Percentiles rank a stretch among this genome's conserved stretches.
phyloP scores from a whole-genome alignment of 2,888 invertebrate species.

The Syritta pipiens region DNA sequence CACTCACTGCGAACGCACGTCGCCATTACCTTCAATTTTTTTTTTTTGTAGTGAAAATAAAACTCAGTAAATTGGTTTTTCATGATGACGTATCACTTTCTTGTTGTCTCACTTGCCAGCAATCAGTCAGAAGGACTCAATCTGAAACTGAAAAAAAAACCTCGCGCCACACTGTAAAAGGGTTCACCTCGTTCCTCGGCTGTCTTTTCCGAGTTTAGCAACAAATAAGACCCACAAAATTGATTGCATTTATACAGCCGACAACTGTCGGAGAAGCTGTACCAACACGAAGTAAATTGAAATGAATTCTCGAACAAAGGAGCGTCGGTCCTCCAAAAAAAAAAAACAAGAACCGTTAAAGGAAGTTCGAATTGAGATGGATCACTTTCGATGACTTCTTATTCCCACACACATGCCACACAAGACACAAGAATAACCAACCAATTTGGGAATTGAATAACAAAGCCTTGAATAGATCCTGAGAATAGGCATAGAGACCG shows the following conservation, averaged over 20 bases:
- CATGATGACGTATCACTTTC: slow-evolving; percentile 74
- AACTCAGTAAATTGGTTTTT: slow-evolving; percentile 72
- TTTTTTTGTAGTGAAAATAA: slow-evolving; percentile 33
- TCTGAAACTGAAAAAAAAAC: too few relatives aligned
- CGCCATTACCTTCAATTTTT: neutral
- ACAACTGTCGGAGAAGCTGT: slow-evolving; percentile 60
- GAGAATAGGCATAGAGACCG: slow-evolving; percentile 42
- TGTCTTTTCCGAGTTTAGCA: slow-evolving; percentile 57
- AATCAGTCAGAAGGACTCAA: slow-evolving; percentile 64
- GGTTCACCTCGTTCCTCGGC: slow-evolving; percentile 34
- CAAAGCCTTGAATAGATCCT: slow-evolving; percentile 58
- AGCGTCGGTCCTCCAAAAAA: slow-evolving; percentile 8
- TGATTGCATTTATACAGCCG: slow-evolving; percentile 61
- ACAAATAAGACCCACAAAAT: slow-evolving; percentile 57
- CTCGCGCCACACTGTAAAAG: slow-evolving; percentile 40
- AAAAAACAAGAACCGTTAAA: slow-evolving; percentile 11
- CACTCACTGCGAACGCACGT: neutral
- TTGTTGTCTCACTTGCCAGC: slow-evolving; percentile 64
- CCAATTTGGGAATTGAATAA: slow-evolving; percentile 66
- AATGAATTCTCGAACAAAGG: slow-evolving; percentile 53
- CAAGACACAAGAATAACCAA: slow-evolving; percentile 53
- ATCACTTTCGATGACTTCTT: slow-evolving; percentile 77
- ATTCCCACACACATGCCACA: slow-evolving; percentile 31
- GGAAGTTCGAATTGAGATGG: slow-evolving; percentile 75
- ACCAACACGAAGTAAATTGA: slow-evolving; percentile 51